These are phyloP conservation scores for Mechanitis messenoides DNA, from an alignment of 2,888 invertebrate species.

Conservation along the genomic window DNA sequence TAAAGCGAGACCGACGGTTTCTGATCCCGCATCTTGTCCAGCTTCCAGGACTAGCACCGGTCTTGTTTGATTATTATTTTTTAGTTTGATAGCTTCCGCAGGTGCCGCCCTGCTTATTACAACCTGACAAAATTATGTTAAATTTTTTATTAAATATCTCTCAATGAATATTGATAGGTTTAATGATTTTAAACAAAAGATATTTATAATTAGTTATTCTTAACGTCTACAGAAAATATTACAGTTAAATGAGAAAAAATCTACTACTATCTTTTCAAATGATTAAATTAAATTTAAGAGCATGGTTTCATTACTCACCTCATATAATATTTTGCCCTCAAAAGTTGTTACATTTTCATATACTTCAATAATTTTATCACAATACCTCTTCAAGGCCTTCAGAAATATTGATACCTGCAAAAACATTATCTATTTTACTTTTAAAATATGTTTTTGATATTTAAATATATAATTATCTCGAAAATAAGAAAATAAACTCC, in stretches of 20 bases:
- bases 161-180: too few species aligned
- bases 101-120: slow-evolving; percentile 24
- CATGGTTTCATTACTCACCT: slow-evolving; percentile 39
- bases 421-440: neutral
- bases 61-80: slow-evolving; percentile 19
- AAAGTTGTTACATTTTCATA: slow-evolving; percentile 35
- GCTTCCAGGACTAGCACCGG: slow-evolving; percentile 60
- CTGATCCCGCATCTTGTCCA: slow-evolving; percentile 53
- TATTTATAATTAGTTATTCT: too few species aligned
- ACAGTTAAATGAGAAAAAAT: neutral
- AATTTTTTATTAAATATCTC: too few species aligned
- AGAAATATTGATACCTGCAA: slow-evolving; percentile 54
- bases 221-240: too few species aligned
- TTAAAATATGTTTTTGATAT: too few species aligned
- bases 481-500: too few species aligned
- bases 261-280: neutral
- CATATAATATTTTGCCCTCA: slow-evolving; percentile 53
- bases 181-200: too few species aligned
- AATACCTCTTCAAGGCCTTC: slow-evolving; percentile 50
- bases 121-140: slow-evolving; percentile 25
- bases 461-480: too few species aligned
- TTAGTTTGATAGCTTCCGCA: slow-evolving; percentile 4
- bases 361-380: slow-evolving; percentile 40
- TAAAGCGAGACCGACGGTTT: slow-evolving; percentile 49
- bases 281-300: neutral